Evolutionary conservation across 2,888 invertebrate genomes (phyloP).

Genomic region (Pedicia rivosa): DNA sequence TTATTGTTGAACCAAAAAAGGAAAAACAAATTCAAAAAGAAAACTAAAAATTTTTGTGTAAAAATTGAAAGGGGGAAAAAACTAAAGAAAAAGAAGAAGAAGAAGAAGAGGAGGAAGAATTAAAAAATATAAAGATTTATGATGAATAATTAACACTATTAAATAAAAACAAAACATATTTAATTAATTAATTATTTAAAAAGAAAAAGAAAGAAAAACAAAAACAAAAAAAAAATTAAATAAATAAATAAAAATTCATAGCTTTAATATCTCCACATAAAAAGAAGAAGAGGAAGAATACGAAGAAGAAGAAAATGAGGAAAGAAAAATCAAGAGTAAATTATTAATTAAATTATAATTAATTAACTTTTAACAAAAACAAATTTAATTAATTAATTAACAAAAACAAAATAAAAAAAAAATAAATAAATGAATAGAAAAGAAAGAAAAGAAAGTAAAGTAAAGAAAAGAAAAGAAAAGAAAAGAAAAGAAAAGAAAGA

Average conservation of each 20-base stretch:
- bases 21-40: too few species aligned
- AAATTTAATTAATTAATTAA: constrained; percentile 2
- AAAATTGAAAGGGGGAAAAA: too few species aligned
- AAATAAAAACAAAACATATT: constrained; percentile 2
- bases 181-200: constrained; percentile 6
- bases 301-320: too few species aligned
- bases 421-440: constrained; percentile 1
- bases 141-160: constrained; percentile 5
- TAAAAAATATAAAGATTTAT: too few species aligned
- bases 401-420: constrained; percentile 4
- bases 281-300: constrained; percentile 2
- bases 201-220: constrained; percentile 6
- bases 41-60: too few species aligned
- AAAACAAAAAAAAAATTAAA: constrained; percentile 1
- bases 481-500: too few species aligned
- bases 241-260: constrained; percentile 3
- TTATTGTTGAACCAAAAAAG: too few species aligned
- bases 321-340: constrained; percentile 7
- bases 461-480: too few species aligned
- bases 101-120: too few species aligned
- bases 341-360: constrained; percentile 9
- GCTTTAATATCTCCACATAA: constrained; percentile 1
- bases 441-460: background rate
- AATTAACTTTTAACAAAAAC: constrained; percentile 7
- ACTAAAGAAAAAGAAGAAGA: too few species aligned